These are phyloP conservation scores for Serinus canaria DNA, from an alignment of 2,113 vertebrate species.

Conservation along the genomic window DNA sequence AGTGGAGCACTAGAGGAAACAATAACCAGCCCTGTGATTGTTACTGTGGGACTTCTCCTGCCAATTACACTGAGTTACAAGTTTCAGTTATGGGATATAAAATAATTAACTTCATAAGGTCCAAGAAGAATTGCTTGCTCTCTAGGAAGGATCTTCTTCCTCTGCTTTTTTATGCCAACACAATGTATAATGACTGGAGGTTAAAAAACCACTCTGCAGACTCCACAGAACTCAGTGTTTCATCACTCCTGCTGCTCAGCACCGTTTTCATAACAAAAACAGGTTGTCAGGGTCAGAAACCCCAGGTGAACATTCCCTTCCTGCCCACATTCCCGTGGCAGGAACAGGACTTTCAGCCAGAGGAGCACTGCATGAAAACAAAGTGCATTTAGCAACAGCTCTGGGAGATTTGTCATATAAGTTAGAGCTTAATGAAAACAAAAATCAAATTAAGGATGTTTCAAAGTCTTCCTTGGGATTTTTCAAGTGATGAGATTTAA, in stretches of 20 bases:
- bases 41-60: conserved; percentile 53
- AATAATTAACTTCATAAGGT: conserved; percentile 62
- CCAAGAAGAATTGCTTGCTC: conserved; percentile 41
- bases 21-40: conserved; percentile 36
- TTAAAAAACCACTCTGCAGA: neutral
- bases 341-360: neutral
- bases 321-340: neutral
- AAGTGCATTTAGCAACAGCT: neutral
- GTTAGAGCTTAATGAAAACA: conserved; percentile 9
- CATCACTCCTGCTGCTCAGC: neutral
- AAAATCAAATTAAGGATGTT: conserved; percentile 16
- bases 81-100: conserved; percentile 49
- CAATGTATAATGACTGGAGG: neutral
- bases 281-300: neutral
- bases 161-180: neutral
- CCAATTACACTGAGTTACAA: conserved; percentile 67
- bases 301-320: neutral
- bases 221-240: neutral
- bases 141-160: conserved; percentile 29
- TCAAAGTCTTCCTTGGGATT: conserved; percentile 11
- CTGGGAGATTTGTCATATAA: neutral
- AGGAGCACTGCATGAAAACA: neutral
- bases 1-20: conserved; percentile 54
- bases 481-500: conserved; percentile 22
- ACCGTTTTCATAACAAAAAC: neutral